Conservation (phyloP, 2,888 invertebrate species). For the Argynnis bischoffii region DNA sequence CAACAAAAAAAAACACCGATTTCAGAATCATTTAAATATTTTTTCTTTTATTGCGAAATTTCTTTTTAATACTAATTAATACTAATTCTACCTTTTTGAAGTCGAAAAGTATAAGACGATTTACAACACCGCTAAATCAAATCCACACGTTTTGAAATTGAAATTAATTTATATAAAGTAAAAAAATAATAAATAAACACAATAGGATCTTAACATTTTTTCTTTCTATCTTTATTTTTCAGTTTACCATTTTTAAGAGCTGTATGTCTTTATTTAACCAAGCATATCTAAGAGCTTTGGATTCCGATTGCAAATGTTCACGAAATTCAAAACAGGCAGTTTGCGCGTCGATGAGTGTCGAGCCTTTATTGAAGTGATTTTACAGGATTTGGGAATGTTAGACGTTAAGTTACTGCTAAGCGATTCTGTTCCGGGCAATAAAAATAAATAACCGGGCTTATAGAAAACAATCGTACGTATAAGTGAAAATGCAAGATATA, state of each 20-base stretch:
- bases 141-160: too few species aligned
- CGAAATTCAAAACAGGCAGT: slow-evolving; percentile 78
- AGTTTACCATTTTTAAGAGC: slow-evolving; percentile 13
- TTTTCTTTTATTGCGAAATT: too few species aligned
- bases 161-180: too few species aligned
- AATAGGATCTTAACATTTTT: neutral
- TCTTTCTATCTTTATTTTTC: neutral
- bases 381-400: slow-evolving; percentile 48
- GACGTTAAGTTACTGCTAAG: slow-evolving; percentile 29
- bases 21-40: too few species aligned
- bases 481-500: neutral
- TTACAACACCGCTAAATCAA: too few species aligned
- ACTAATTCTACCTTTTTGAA: too few species aligned
- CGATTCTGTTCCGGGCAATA: slow-evolving; percentile 19
- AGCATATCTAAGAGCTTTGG: slow-evolving; percentile 74
- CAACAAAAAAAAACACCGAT: too few species aligned
- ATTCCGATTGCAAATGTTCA: slow-evolving; percentile 71
- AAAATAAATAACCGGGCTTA: slow-evolving; percentile 15
- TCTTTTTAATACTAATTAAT: too few species aligned
- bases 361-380: slow-evolving; percentile 68
- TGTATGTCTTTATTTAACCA: slow-evolving; percentile 55
- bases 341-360: slow-evolving; percentile 65
- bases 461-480: slow-evolving; percentile 8
- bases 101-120: too few species aligned
- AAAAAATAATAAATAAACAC: too few species aligned